Percentiles rank a stretch among this genome's conserved stretches.
Conservation (phyloP, 2,888 invertebrate species). For the Gymnoscelis rufifasciata region DNA sequence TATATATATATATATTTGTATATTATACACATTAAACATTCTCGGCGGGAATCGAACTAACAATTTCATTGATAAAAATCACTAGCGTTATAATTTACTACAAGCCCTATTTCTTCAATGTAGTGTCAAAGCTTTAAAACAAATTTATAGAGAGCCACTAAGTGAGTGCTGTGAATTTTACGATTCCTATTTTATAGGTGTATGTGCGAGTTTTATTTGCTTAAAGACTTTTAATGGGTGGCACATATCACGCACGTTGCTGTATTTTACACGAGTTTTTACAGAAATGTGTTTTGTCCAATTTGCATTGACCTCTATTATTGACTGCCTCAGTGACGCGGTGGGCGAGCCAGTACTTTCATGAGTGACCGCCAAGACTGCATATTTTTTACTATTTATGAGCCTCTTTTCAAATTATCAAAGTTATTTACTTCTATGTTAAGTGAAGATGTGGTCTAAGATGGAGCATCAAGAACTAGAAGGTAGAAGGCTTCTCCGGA, state of each 20-base stretch:
- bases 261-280: constrained; percentile 24
- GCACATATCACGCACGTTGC: constrained; percentile 48
- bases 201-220: constrained; percentile 67
- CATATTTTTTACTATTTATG: too few species aligned
- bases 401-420: too few species aligned
- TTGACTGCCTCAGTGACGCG: too few species aligned
- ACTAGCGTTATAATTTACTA: neutral
- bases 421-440: too few species aligned
- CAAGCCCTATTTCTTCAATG: constrained; percentile 3
- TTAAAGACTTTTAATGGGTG: constrained; percentile 65
- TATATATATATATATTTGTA: too few species aligned
- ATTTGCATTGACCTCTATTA: neutral
- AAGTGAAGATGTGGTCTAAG: too few species aligned
- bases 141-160: constrained; percentile 56
- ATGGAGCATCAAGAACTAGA: too few species aligned
- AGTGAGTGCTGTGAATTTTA: constrained; percentile 61
- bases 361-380: too few species aligned
- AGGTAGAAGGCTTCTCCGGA: too few species aligned
- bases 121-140: constrained; percentile 32
- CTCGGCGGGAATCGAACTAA: too few species aligned
- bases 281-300: neutral
- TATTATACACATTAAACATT: too few species aligned
- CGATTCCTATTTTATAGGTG: constrained; percentile 56
- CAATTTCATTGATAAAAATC: neutral
- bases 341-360: too few species aligned